Percentiles rank a stretch among this genome's conserved stretches.
Conservation (phyloP, 2,113 vertebrate species). For the Engraulis encrasicolus region DNA sequence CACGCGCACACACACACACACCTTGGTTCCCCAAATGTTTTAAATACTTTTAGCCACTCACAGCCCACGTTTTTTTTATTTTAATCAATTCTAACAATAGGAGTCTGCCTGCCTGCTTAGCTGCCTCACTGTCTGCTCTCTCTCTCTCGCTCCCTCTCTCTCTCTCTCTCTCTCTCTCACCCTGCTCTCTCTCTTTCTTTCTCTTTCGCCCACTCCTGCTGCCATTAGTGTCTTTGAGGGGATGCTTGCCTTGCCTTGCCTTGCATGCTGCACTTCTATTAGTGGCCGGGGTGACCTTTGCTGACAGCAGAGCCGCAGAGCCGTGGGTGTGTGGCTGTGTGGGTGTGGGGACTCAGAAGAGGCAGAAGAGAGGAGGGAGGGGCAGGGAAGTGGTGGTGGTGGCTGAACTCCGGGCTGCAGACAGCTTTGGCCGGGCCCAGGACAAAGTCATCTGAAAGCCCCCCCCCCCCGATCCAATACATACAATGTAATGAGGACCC, state of each 20-base stretch:
- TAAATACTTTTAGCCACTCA: not conserved
- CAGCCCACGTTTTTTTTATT: not conserved
- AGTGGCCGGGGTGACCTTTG: slow-evolving; percentile 50
- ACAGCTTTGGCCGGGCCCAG: too few species aligned
- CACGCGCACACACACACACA: not conserved
- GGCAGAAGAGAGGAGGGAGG: too few species aligned
- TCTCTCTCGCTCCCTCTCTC: too few species aligned
- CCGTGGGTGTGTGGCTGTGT: slow-evolving; percentile 42
- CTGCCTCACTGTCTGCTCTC: not conserved
- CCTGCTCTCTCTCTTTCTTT: not conserved
- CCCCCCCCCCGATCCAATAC: too few species aligned
- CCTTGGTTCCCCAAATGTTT: not conserved
- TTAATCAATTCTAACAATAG: slow-evolving; percentile 17
- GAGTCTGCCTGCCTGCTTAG: not conserved
- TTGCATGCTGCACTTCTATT: slow-evolving; percentile 49
- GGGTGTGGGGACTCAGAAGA: slow-evolving; percentile 67
- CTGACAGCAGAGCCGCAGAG: slow-evolving; percentile 2
- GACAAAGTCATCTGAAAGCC: too few species aligned
- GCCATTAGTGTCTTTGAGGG: slow-evolving; percentile 5
- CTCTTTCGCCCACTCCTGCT: not conserved
- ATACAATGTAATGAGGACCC: too few species aligned
- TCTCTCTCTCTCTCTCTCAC: not conserved
- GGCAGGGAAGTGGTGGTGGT: too few species aligned
- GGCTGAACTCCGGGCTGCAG: slow-evolving; percentile 62
- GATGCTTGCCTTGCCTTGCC: too few species aligned